phyloP scores from a whole-genome alignment of 2,797 vertebrate species.

The Calcarius lapponicus region DNA sequence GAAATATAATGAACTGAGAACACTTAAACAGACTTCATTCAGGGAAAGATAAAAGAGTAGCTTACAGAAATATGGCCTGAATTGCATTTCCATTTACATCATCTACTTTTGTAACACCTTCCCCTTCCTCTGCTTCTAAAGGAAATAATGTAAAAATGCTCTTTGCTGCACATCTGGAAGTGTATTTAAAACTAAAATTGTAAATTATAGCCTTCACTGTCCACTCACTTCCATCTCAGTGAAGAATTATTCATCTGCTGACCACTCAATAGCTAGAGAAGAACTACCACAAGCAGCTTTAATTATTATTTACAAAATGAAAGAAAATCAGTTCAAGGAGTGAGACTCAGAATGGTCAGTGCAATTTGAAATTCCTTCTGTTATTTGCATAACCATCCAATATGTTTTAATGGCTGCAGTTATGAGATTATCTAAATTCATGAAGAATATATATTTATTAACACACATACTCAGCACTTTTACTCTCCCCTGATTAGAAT shows the following conservation, averaged over 20 bases:
- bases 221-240: neutral
- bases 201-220: neutral
- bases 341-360: neutral
- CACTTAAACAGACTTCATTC: neutral
- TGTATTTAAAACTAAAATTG: neutral
- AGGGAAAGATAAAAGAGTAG: neutral
- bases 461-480: neutral
- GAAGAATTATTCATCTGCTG: neutral
- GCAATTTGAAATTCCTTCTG: neutral
- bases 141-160: neutral
- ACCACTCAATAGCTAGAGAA: neutral
- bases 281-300: neutral
- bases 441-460: slow-evolving; percentile 45
- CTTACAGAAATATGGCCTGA: neutral
- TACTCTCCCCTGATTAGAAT: neutral
- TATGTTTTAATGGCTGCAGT: neutral
- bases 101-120: neutral
- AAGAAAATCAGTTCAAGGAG: neutral
- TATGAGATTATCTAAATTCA: slow-evolving; percentile 29
- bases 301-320: neutral
- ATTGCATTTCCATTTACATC: neutral
- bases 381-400: neutral
- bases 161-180: neutral
- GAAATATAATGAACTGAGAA: slow-evolving; percentile 9
- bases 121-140: neutral